phyloP scores from a whole-genome alignment of 2,113 vertebrate genomes.

The Hemibagrus wyckioides region DNA sequence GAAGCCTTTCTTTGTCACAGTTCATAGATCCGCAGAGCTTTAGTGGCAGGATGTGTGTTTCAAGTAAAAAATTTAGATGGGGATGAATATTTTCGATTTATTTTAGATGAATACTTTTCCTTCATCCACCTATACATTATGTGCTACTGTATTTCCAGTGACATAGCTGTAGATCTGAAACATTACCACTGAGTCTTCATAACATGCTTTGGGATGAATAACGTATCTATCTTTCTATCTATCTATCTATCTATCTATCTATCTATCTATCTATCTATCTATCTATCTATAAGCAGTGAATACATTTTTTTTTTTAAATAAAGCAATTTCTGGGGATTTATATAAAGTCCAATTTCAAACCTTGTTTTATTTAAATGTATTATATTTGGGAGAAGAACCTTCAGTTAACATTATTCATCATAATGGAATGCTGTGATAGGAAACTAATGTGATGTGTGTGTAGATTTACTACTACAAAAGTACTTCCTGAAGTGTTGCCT shows the following conservation, averaged over 20 bases:
- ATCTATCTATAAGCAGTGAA: background rate
- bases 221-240: no score
- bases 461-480: background rate
- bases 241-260: no score
- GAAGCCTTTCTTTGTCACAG: constrained; percentile 21
- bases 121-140: constrained; percentile 1
- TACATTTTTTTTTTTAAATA: background rate
- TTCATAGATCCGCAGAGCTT: constrained; percentile 11
- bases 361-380: background rate
- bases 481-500: background rate
- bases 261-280: no score
- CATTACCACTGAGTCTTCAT: background rate
- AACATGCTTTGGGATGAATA: no score
- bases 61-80: constrained; percentile 32
- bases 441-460: background rate
- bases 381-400: background rate
- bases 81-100: background rate
- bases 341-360: background rate
- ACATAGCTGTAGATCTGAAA: background rate
- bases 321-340: background rate
- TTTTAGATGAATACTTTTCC: constrained; percentile 26
- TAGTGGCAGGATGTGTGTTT: background rate
- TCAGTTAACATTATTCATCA: background rate
- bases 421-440: background rate
- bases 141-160: background rate